Base-by-base conservation (phyloP, 2,113 vertebrate genomes). In the Nestor notabilis region DNA sequence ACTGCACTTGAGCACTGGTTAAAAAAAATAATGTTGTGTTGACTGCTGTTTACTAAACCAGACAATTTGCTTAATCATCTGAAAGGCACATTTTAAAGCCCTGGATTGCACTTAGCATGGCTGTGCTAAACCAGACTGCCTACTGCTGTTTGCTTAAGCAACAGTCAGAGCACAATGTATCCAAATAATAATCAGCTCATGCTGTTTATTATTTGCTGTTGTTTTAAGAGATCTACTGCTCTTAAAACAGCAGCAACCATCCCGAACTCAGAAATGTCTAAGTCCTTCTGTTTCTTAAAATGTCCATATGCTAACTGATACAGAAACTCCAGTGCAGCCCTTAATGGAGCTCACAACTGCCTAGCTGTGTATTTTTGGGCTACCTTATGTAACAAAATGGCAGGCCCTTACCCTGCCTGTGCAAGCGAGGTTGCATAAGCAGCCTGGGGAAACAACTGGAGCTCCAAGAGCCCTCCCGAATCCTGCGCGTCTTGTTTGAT, bases 381-480 rank as follows among this genome's bases (percentile, higher is more conserved):
- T 93, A 79, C 77, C 52, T 96, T 96, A 95, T 87, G 74, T 90
- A 96, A 95, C 63, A 44, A 93, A 92, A 95, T 89, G 92, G 90
- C 96, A 89, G 92, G 90, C 60, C 92, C 47, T 91, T 50, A 17
- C 77, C 5, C 86, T 69, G 89, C 60, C 63, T 78, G 83, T n/a
- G 6, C 11, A 35, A 91, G 86, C 6, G 29, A 93, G 81, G 80
- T 92, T 97, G 92, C 91, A 92, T 95, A 97, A 96, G 95, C 94
- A 90, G 90, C 89, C 89, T 44, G 29, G 69, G 83, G 92, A 90
- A 93, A 94, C 89, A 95, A 70, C 25, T 3, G 2, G 69, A 75
- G 82, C 82, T 96, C 60, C 79, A 68, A 83, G 79, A 90, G 85
- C 85, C 52, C 83, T 94, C 68, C 71, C 78, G 92, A 77, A 90